Evolutionary conservation across 2,888 invertebrate species (phyloP).

Genomic region (Lasius fuliginosus): DNA sequence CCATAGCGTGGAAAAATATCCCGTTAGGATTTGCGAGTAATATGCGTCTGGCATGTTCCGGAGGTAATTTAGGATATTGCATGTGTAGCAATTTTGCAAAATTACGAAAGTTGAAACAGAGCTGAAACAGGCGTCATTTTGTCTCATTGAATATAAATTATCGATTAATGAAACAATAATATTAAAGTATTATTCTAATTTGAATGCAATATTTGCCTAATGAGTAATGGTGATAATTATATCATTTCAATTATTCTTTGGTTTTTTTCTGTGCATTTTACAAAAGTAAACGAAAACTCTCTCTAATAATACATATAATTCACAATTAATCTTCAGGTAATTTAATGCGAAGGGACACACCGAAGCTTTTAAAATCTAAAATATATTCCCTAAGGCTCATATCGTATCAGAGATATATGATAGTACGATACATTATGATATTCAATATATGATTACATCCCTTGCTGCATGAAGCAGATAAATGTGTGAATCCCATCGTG

Average conservation of each 20-base stretch:
- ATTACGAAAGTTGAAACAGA: background rate
- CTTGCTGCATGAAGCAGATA: slow-evolving; percentile 41
- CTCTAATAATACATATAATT: slow-evolving; percentile 35
- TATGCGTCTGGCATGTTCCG: slow-evolving; percentile 59
- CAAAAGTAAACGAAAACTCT: background rate
- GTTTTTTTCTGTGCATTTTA: background rate
- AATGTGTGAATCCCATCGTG: slow-evolving; percentile 41
- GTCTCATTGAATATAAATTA: background rate
- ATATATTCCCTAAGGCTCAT: slow-evolving; percentile 50
- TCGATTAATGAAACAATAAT: background rate
- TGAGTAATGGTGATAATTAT: background rate
- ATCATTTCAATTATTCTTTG: background rate
- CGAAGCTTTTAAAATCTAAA: slow-evolving; percentile 49
- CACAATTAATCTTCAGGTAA: background rate
- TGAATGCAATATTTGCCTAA: background rate
- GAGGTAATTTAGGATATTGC: background rate
- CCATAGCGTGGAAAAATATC: slow-evolving; percentile 62
- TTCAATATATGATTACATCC: slow-evolving; percentile 75
- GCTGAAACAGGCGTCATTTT: background rate
- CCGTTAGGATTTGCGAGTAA: slow-evolving; percentile 63
- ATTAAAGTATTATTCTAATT: background rate
- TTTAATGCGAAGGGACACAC: slow-evolving; percentile 7
- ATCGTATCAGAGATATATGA: slow-evolving; percentile 52
- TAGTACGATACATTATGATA: slow-evolving; percentile 79
- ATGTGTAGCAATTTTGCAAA: background rate